Percentiles rank a stretch among this genome's conserved stretches.
phyloP scores from a whole-genome alignment of 1,140 invertebrate species.

The Cydia pomonella region DNA sequence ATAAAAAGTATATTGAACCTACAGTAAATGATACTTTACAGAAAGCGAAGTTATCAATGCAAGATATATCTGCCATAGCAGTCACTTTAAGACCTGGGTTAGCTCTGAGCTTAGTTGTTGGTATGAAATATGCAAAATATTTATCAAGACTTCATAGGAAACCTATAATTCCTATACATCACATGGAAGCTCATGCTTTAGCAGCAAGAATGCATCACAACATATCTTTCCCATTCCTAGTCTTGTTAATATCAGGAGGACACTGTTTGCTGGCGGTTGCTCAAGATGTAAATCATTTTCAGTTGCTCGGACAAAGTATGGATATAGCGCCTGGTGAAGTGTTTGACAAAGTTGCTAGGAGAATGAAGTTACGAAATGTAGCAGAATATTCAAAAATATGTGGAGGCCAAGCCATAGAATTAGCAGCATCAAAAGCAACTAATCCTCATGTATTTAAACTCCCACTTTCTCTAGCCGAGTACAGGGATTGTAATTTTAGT shows the following conservation, averaged over 20 bases:
- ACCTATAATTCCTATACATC: constrained; percentile 97
- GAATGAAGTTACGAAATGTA: constrained; percentile 91
- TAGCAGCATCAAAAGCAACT: constrained; percentile 86
- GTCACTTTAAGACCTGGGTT: constrained; percentile 94
- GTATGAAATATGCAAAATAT: constrained; percentile 92
- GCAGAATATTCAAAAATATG: constrained; percentile 87
- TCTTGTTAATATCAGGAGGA: constrained; percentile 94
- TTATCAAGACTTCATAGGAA: constrained; percentile 86
- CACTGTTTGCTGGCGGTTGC: constrained; percentile 93
- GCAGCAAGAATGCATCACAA: constrained; percentile 86
- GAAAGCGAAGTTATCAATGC: constrained; percentile 83
- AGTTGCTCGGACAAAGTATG: constrained; percentile 88
- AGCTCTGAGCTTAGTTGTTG: constrained; percentile 89
- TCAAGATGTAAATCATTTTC: constrained; percentile 88
- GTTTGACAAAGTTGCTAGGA: constrained; percentile 94
- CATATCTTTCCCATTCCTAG: constrained; percentile 94
- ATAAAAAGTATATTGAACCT: constrained; percentile 88
- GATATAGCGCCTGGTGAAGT: constrained; percentile 96
- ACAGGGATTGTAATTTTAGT: constrained; percentile 78
- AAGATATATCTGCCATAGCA: constrained; percentile 93
- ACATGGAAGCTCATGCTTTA: constrained; percentile 99
- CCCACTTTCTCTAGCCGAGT: constrained; percentile 81
- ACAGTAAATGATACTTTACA: constrained; percentile 87
- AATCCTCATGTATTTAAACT: constrained; percentile 87
- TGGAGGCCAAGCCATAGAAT: constrained; percentile 94